Base-by-base conservation (phyloP, 2,113 vertebrate genomes). In the Larimichthys crocea region DNA sequence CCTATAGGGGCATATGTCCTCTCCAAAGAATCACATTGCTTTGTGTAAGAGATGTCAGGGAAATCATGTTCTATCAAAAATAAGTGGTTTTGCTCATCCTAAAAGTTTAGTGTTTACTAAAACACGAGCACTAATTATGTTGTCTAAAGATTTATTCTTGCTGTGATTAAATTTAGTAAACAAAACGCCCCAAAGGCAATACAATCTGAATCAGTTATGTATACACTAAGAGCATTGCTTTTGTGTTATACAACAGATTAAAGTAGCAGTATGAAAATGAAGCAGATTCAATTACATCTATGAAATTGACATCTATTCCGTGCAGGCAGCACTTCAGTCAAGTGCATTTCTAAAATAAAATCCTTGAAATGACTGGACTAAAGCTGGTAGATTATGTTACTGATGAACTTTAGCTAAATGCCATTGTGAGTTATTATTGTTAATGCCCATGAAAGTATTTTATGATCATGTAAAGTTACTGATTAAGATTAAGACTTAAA, bases 231-330 rank as follows among this genome's bases (percentile, higher is more conserved):
- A 56, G 14, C 14, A 16, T 52, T 59, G 50, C 17, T 74, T 52
- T 72, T 70, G 10, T n/a, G 11, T 44, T 31, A 16, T 3, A 48
- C 46, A 57, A 42, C n/a, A 49, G 17, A 74, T 65, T 20, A 64
- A 60, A 31, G 53, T 35, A 40, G 31, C 52, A 22, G 59, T 59
- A 49, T 44, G 10, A 15, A 72, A 71, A 66, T 46, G 52, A 66
- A 67, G 42, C 24, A 68, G 20, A 85, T 85, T 82, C 20, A 68
- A 52, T 70, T 52, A 9, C 24, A 63, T 29, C 15, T 67, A 79
- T 74, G 17, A 72, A 65, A 78, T 29, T 22, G 15, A 19, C 20
- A 24, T 62, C 7, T 6, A 12, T 49, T 83, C 0, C 22, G 16
- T 48, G 42, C 20, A 55, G 12, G 9, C 22, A 67, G 5, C 2